phyloP scores from a whole-genome alignment of 2,888 invertebrate genomes.

The Apotomis turbidana region DNA sequence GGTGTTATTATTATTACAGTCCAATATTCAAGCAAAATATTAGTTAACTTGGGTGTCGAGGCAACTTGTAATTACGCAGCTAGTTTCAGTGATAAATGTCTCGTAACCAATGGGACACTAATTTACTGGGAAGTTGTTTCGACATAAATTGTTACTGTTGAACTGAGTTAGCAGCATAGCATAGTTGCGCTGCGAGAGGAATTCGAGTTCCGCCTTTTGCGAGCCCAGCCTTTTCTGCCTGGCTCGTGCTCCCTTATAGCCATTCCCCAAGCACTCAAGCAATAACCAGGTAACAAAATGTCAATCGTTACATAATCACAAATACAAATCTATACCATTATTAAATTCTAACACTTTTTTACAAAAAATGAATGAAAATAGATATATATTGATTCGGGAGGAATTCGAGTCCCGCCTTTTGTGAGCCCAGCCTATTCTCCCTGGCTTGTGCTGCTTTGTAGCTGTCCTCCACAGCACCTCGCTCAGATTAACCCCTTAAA shows the following conservation, averaged over 20 bases:
- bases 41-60: constrained; percentile 12
- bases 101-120: constrained; percentile 39
- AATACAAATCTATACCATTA: too few relatives aligned
- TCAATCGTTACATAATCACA: too few relatives aligned
- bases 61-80: constrained; percentile 35
- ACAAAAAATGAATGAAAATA: too few relatives aligned
- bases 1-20: background rate
- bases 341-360: too few relatives aligned
- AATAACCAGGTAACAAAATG: too few relatives aligned
- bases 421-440: constrained; percentile 54
- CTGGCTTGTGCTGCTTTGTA: constrained; percentile 48
- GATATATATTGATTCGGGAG: constrained; percentile 44
- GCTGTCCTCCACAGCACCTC: constrained; percentile 41
- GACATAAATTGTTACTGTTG: constrained; percentile 33
- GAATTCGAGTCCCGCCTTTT: constrained; percentile 62
- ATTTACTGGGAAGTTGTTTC: constrained; percentile 39
- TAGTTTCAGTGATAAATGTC: constrained; percentile 37
- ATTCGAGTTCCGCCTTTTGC: constrained; percentile 60
- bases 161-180: constrained; percentile 47
- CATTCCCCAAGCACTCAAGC: constrained; percentile 41
- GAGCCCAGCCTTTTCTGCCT: constrained; percentile 53
- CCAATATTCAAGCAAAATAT: constrained; percentile 16
- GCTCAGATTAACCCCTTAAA: too few relatives aligned
- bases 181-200: constrained; percentile 64
- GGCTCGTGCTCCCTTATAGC: constrained; percentile 47